Conservation (phyloP, 1,140 invertebrate species). For the Tribolium castaneum region DNA sequence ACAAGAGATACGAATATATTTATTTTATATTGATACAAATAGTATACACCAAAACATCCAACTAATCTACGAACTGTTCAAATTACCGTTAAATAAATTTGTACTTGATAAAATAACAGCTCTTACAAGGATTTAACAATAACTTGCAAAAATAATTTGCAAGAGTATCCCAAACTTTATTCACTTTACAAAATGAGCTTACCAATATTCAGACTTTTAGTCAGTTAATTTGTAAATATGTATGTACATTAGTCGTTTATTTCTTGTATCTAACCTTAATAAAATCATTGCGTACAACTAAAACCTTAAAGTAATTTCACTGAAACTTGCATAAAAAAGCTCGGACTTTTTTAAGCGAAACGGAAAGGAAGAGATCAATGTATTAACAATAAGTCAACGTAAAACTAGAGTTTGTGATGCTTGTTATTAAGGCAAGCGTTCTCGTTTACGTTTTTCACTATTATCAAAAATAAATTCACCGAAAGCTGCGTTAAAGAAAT, state of each 20-base stretch:
- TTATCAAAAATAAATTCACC: slow-evolving; percentile 22
- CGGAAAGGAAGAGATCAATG: slow-evolving; percentile 31
- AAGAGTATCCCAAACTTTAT: slow-evolving; percentile 50
- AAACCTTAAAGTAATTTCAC: slow-evolving; percentile 24
- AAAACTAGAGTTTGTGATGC: slow-evolving; percentile 41
- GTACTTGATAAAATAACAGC: slow-evolving; percentile 59
- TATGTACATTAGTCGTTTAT: slow-evolving; percentile 35
- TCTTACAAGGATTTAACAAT: slow-evolving; percentile 50
- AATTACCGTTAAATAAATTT: slow-evolving; percentile 60
- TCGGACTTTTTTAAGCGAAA: slow-evolving; percentile 35
- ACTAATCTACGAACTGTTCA: slow-evolving; percentile 56
- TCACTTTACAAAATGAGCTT: slow-evolving; percentile 54
- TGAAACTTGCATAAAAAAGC: slow-evolving; percentile 36
- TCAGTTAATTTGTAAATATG: slow-evolving; percentile 47
- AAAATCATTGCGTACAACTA: slow-evolving; percentile 19
- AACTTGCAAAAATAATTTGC: slow-evolving; percentile 54
- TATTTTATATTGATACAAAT: slow-evolving; percentile 60
- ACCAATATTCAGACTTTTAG: slow-evolving; percentile 58
- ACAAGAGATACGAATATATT: slow-evolving; percentile 60
- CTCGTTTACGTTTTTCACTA: slow-evolving; percentile 11
- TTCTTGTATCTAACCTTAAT: slow-evolving; percentile 29
- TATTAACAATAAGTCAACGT: slow-evolving; percentile 38
- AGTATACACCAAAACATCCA: slow-evolving; percentile 61
- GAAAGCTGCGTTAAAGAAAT: slow-evolving; percentile 33
- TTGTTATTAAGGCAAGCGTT: slow-evolving; percentile 41